phyloP scores from a whole-genome alignment of 2,888 invertebrate species.

The Luffia ferchaultella region DNA sequence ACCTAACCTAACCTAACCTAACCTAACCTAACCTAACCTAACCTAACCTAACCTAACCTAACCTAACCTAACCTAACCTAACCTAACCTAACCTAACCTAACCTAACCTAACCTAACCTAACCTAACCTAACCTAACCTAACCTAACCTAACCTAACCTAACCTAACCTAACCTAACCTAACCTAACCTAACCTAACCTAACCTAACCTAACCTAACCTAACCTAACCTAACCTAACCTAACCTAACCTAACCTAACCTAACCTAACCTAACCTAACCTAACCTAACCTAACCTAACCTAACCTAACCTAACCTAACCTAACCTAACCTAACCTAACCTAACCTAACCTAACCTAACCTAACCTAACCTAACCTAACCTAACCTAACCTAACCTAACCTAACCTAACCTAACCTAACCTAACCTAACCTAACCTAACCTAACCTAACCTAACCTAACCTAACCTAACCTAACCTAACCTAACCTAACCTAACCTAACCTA shows the following conservation, averaged over 20 bases:
- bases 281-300: constrained; percentile 7
- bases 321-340: constrained; percentile 3
- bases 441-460: constrained; percentile 6
- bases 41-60: constrained; percentile 15
- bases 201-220: constrained; percentile 16
- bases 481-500: constrained; percentile 7
- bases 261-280: constrained; percentile 6
- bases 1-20: constrained; percentile 15
- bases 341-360: constrained; percentile 3
- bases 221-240: constrained; percentile 14
- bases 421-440: constrained; percentile 6
- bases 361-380: constrained; percentile 2
- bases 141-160: constrained; percentile 13
- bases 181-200: constrained; percentile 11
- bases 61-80: constrained; percentile 8
- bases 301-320: constrained; percentile 6
- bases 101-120: constrained; percentile 13
- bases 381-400: constrained; percentile 7
- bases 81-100: constrained; percentile 12
- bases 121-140: constrained; percentile 11
- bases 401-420: constrained; percentile 6
- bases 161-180: constrained; percentile 15
- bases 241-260: constrained; percentile 5
- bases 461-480: constrained; percentile 5
- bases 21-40: constrained; percentile 19